phyloP scores from a whole-genome alignment of 2,113 vertebrate species.

The Caranx melampygus region DNA sequence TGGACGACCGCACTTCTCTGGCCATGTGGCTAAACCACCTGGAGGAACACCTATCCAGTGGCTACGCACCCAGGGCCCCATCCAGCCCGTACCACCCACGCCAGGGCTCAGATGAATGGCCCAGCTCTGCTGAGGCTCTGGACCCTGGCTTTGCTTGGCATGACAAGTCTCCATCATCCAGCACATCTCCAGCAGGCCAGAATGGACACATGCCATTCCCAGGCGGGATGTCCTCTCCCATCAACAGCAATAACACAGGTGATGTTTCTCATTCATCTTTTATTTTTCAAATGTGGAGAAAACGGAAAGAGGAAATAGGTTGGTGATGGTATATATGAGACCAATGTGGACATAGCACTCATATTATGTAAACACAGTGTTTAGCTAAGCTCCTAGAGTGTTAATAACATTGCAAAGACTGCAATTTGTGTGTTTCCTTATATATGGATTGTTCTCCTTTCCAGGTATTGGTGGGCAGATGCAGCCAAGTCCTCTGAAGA shows the following conservation, averaged over 20 bases:
- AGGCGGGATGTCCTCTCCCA: slow-evolving; percentile 87
- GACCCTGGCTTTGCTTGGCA: slow-evolving; percentile 88
- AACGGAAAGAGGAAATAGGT: not conserved
- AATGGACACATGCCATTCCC: slow-evolving; percentile 92
- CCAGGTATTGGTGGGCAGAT: slow-evolving; percentile 87
- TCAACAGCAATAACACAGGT: slow-evolving; percentile 90
- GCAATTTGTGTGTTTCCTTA: not conserved
- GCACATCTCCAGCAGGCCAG: slow-evolving; percentile 86
- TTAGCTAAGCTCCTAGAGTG: not conserved
- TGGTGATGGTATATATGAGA: too few relatives aligned
- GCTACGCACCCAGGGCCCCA: slow-evolving; percentile 83
- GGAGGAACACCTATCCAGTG: slow-evolving; percentile 90
- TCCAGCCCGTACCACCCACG: slow-evolving; percentile 86
- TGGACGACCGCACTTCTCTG: slow-evolving; percentile 94
- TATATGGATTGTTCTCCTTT: slow-evolving; percentile 17
- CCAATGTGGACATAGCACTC: not conserved
- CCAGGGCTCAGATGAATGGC: slow-evolving; percentile 93
- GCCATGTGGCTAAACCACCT: slow-evolving; percentile 95
- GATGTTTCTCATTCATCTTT: slow-evolving; percentile 3
- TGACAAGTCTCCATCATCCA: slow-evolving; percentile 86
- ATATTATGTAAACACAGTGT: not conserved
- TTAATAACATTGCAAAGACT: not conserved
- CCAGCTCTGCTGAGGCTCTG: slow-evolving; percentile 83
- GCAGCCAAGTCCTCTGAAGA: slow-evolving; percentile 91
- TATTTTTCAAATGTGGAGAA: not conserved